phyloP scores from a whole-genome alignment of 2,888 invertebrate genomes.

The Leptopterna dolabrata region DNA sequence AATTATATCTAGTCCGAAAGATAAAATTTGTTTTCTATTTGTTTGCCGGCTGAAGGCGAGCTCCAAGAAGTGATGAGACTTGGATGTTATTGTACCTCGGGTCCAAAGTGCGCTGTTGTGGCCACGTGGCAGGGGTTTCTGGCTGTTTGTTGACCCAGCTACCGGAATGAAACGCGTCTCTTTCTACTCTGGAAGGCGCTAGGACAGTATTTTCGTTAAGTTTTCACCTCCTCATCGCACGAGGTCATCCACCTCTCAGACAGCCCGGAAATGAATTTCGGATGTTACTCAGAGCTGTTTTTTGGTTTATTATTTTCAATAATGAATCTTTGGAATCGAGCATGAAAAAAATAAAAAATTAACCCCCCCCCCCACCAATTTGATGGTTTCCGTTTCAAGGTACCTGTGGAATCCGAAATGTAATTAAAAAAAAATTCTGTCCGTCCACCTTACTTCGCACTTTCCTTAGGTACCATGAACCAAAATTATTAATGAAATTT shows the following conservation, averaged over 20 bases:
- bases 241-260: background rate
- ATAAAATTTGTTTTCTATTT: background rate
- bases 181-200: background rate
- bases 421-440: too few relatives aligned
- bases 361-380: too few relatives aligned
- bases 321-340: too few relatives aligned
- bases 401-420: too few relatives aligned
- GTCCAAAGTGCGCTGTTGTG: background rate
- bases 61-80: conserved; percentile 1
- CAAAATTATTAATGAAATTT: too few relatives aligned
- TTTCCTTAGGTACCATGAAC: too few relatives aligned
- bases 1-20: background rate
- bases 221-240: background rate
- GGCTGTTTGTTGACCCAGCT: background rate
- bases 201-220: background rate
- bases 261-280: background rate
- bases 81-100: background rate
- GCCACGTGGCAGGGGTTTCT: background rate
- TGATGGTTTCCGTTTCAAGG: too few relatives aligned
- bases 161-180: background rate
- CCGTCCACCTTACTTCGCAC: too few relatives aligned
- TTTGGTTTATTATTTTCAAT: too few relatives aligned
- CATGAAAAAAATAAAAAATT: too few relatives aligned
- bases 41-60: background rate
- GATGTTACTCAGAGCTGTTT: too few relatives aligned